Percentiles rank a stretch among this genome's conserved stretches.
phyloP scores from a whole-genome alignment of 2,797 vertebrate species.

The Todus mexicanus region DNA sequence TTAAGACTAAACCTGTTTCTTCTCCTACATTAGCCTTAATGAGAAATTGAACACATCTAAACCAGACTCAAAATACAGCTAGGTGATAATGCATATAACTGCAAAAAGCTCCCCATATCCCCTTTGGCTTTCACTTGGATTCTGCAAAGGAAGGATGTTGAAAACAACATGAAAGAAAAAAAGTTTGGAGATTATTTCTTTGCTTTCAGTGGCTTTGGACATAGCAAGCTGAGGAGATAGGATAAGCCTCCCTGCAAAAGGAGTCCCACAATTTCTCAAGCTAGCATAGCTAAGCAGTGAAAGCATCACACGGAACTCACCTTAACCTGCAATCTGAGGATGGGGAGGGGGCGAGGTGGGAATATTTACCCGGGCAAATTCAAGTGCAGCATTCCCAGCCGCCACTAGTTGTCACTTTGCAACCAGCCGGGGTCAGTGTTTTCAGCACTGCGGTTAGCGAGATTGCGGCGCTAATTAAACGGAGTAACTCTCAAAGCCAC shows the following conservation, averaged over 20 bases:
- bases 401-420: conserved; percentile 87
- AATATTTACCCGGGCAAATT: conserved; percentile 63
- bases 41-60: background rate
- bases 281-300: background rate
- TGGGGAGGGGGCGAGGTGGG: conserved; percentile 49
- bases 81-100: fast-evolving
- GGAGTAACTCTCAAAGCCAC: conserved; percentile 69
- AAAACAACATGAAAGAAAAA: background rate
- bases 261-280: background rate
- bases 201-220: background rate
- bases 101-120: background rate
- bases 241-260: background rate
- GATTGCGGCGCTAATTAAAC: conserved; percentile 81
- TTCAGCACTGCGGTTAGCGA: conserved; percentile 82
- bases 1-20: background rate
- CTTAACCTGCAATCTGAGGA: background rate
- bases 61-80: background rate
- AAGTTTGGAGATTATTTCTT: background rate
- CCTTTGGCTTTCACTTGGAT: background rate
- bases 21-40: background rate
- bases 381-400: conserved; percentile 69
- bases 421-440: conserved; percentile 62
- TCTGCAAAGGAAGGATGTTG: background rate
- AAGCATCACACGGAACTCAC: background rate
- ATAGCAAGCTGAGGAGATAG: background rate